phyloP scores from a whole-genome alignment of 2,113 vertebrate species.

The Oncorhynchus clarkii region DNA sequence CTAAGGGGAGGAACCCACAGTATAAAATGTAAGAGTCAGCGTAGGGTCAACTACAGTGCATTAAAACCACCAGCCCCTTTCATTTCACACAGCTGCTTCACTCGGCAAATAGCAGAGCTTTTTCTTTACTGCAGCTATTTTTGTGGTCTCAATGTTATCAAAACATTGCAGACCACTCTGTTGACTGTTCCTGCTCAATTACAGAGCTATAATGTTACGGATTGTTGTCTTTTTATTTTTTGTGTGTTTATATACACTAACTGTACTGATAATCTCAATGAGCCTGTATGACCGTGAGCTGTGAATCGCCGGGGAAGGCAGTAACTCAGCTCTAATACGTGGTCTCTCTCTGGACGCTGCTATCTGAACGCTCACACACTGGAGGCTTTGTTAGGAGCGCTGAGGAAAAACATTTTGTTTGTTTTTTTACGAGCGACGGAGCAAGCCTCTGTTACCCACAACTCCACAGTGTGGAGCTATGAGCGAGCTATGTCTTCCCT shows the following conservation, averaged over 20 bases:
- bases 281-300: conserved; percentile 6
- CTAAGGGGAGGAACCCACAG: neutral
- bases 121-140: conserved; percentile 15
- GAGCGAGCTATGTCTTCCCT: no score
- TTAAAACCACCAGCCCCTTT: conserved; percentile 4
- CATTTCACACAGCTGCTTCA: conserved; percentile 9
- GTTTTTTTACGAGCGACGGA: neutral
- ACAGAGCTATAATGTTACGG: conserved; percentile 23
- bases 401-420: neutral
- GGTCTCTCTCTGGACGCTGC: conserved; percentile 28
- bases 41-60: neutral
- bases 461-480: conserved; percentile 20
- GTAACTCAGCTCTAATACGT: conserved; percentile 52
- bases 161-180: conserved; percentile 12
- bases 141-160: conserved; percentile 1
- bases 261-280: conserved; percentile 61
- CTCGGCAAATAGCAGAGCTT: conserved; percentile 16
- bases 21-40: neutral
- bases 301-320: no score
- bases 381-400: conserved; percentile 58
- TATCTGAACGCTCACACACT: conserved; percentile 70
- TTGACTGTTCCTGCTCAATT: conserved; percentile 32
- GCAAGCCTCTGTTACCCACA: conserved; percentile 40
- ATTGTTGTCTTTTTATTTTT: conserved; percentile 38
- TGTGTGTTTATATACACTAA: conserved; percentile 53